These are phyloP conservation scores for Pandemis cinnamomeana DNA, from an alignment of 2,888 invertebrate genomes.

Conservation along the genomic window DNA sequence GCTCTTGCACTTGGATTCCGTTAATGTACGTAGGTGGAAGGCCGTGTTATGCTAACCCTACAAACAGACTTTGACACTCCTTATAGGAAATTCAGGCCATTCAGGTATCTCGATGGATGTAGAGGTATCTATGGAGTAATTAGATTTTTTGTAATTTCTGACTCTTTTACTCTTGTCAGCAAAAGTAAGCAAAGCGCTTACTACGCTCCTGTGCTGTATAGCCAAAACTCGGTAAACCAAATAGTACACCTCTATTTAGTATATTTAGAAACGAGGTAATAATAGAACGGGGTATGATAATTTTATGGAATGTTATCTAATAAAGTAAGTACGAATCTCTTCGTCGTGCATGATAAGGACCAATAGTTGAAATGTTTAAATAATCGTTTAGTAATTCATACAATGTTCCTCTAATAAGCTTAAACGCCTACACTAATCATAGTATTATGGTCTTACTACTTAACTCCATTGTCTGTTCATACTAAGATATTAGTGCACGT, in stretches of 20 bases:
- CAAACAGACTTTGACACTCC: conserved; percentile 26
- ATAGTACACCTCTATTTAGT: no score
- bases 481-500: background rate
- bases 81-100: conserved; percentile 7
- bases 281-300: no score
- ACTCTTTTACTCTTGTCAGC: no score
- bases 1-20: conserved; percentile 3
- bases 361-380: background rate
- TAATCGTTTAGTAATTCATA: background rate
- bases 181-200: no score
- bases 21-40: conserved; percentile 17
- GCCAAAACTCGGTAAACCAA: no score
- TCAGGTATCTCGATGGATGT: no score
- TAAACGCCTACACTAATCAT: conserved; percentile 2
- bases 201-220: no score
- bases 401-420: conserved; percentile 3
- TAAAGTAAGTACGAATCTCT: background rate
- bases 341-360: background rate
- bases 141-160: no score
- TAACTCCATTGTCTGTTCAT: background rate
- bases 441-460: conserved; percentile 6
- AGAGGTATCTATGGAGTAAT: no score
- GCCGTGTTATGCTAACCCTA: conserved; percentile 20
- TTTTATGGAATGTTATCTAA: no score
- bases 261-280: no score